phyloP scores from a whole-genome alignment of 2,888 invertebrate species.

The Papilio demoleus region DNA sequence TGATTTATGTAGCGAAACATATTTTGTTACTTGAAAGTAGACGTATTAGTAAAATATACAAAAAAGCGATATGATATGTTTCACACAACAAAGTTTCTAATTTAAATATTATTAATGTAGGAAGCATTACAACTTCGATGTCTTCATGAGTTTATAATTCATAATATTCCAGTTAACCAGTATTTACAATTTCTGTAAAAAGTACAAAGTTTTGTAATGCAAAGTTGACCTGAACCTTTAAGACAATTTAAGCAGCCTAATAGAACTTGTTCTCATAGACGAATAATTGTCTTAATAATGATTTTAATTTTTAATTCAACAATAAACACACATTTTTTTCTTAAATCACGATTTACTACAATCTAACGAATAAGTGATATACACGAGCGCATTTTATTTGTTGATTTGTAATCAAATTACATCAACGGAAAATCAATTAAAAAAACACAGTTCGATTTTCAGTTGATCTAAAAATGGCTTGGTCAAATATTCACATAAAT shows the following conservation, averaged over 20 bases:
- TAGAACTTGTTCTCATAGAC: not conserved
- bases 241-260: not conserved
- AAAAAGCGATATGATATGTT: conserved; percentile 38
- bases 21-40: not conserved
- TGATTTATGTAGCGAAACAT: conserved; percentile 1
- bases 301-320: not conserved
- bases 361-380: not conserved
- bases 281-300: conserved; percentile 3
- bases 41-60: conserved; percentile 4
- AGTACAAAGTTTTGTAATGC: no score
- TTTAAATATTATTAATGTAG: conserved; percentile 9
- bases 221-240: no score
- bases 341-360: not conserved
- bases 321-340: not conserved
- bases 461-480: conserved; percentile 30
- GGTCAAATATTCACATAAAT: conserved; percentile 28
- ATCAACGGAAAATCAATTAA: conserved; percentile 33
- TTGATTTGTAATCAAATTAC: conserved; percentile 13
- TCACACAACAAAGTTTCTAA: conserved; percentile 34
- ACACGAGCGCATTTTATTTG: conserved; percentile 2
- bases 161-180: not conserved
- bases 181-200: conserved; percentile 3
- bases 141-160: not conserved
- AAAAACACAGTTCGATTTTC: conserved; percentile 30
- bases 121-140: conserved; percentile 22